Evolutionary conservation across 2,888 invertebrate species (phyloP).

Genomic region (Melieria picta): DNA sequence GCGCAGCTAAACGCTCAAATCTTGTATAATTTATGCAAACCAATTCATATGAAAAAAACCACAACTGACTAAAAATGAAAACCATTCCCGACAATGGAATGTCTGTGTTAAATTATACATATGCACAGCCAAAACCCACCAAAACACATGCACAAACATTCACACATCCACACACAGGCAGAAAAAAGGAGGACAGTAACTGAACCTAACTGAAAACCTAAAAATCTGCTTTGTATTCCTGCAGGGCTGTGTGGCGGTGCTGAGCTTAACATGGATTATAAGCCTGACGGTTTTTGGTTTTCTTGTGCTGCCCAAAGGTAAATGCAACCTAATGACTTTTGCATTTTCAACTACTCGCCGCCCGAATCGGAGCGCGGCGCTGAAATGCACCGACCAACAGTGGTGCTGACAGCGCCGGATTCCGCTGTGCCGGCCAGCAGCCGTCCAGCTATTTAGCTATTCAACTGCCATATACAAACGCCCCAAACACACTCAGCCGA

Average conservation of each 20-base stretch:
- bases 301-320: constrained; percentile 82
- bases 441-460: too few species aligned
- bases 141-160: background rate
- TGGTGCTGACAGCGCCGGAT: too few species aligned
- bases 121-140: background rate
- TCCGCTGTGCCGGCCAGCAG: too few species aligned
- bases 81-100: too few species aligned
- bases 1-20: too few species aligned
- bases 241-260: constrained; percentile 85
- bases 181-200: background rate
- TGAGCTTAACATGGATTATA: constrained; percentile 86
- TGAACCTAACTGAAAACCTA: background rate
- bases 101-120: too few species aligned
- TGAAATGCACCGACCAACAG: background rate
- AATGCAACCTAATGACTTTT: constrained; percentile 26
- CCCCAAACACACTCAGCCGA: background rate
- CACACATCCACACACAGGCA: background rate
- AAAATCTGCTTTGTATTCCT: background rate
- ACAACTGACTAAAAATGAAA: too few species aligned
- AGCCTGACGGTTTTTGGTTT: constrained; percentile 85
- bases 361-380: background rate
- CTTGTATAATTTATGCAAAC: too few species aligned
- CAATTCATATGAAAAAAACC: too few species aligned
- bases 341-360: background rate
- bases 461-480: background rate